Evolutionary conservation across 2,797 vertebrate genomes (phyloP), one percentile per base, ranked within the genome.

Genomic region (Clarias fuscus): DNA sequence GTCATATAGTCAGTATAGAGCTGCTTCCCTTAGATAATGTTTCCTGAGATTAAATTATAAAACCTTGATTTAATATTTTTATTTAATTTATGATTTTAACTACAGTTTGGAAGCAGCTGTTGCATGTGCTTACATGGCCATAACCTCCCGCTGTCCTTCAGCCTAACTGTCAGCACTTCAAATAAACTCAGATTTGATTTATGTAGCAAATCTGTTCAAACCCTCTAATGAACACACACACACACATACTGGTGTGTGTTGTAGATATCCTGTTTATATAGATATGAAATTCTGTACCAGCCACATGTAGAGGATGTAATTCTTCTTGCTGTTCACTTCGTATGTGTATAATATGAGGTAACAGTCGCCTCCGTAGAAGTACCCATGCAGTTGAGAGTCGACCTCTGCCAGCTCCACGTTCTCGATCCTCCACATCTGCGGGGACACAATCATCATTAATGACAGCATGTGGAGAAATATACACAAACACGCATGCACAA

Each of bases 321-420:
- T 90, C 1, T 92, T 92, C 91, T 92, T 96, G 85, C 85, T 90
- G 76, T 95, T 93, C 7, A 95, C 91, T 62, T 95, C 83, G 24
- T 98, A 98, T 0, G 95, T 97, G 91, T 98, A 98, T 33, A 98
- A 94, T 78, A 98, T 91, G 86, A 98, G 92, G 89, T 98, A 98
- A 90, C 97, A 98, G 91, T 98, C 97, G 71, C 97, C 97, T 18
- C 97, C 97, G 0, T 96, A 97, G 92, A 98, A 97, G 92, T 95
- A 97, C 62, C 97, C 97, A 0, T 95, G 86, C 87, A 91, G 92
- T 64, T 92, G 27, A 1, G 73, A 88, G 1, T 96, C 95, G 87
- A 98, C 95, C 0, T 95, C 94, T 24, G 92, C 95, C 67, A 97
- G 91, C 93, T 97, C 97, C 90, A 98, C 90, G 87, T 98, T 93